Conservation (phyloP, 2,113 vertebrate species). For the Chloropsis hardwickii region DNA sequence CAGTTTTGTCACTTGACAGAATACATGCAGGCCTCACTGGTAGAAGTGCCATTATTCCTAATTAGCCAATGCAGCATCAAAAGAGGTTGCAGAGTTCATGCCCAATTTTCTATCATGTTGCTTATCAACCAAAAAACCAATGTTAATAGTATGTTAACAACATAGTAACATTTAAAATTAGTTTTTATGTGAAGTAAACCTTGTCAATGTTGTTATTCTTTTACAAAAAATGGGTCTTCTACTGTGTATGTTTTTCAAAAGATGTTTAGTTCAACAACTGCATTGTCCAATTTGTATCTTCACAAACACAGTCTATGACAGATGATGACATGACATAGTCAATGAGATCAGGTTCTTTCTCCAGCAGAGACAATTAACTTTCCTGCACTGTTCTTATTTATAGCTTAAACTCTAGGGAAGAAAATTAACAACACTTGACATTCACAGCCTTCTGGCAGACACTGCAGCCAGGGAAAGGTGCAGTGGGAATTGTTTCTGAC, state of each 20-base stretch:
- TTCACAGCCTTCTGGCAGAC: neutral
- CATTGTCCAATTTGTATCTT: neutral
- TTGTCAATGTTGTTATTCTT: neutral
- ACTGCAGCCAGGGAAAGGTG: neutral
- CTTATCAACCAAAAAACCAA: neutral
- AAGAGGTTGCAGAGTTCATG: neutral
- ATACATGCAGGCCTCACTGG: neutral
- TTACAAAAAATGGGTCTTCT: neutral
- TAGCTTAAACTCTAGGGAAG: neutral
- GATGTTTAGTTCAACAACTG: neutral
- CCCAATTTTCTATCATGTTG: neutral
- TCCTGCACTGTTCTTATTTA: neutral
- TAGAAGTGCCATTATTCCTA: neutral
- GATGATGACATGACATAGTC: fast-evolving
- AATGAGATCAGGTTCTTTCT: neutral
- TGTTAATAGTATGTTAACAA: neutral
- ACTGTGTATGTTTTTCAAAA: neutral
- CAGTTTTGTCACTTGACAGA: neutral
- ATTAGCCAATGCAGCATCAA: neutral
- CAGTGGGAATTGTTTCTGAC: neutral
- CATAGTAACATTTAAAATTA: neutral
- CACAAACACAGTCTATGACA: neutral
- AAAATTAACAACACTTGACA: neutral
- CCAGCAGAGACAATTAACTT: neutral
- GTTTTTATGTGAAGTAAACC: neutral